Base-by-base conservation (phyloP, 2,797 vertebrate genomes). In the Ibycter americanus region DNA sequence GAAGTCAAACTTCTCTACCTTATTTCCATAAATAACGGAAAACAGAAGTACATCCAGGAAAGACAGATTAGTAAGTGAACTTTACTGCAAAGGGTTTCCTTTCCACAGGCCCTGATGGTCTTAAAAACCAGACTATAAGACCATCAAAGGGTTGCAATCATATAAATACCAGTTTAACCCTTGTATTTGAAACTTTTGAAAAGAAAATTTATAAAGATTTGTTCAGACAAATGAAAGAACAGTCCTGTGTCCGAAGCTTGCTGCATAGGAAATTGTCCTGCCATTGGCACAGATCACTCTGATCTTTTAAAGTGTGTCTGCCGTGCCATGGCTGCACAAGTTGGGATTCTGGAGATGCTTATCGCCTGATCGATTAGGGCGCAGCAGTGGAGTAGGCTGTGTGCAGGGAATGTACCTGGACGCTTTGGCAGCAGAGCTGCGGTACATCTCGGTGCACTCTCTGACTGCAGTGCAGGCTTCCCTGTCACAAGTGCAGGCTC, bases 251-350 rank as follows among this genome's bases (percentile, higher is more conserved):
- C 83, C 62, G 46, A 40, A 87, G 44, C 34, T 11, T 16, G 7
- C 29, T 54, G n/a, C 0, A 0, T 0, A 31, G 65, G 38, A n/a
- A 58, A 4, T 17, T 0, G 0, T 31, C 1, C 10, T 42, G 34
- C 56, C 0, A 0, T 15, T 22, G 82, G 40, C 1, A 0, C 2
- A 0, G 34, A 5, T 49, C 40, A 4, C 59, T 13, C 5, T 8
- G 46, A 22, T 23, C 2, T 5, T 51, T 21, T 8, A 10, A 67
- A 85, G 59, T 0, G 1, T 12, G 2, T n/a, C 85, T 80, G n/a
- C 68, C 2, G 2, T 80, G 78, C 87, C 52, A 4, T 14, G 70
- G 58, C 38, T 47, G 54, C 32, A 6, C 27, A 25, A 6, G 23
- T 34, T 3, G 2, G 20, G n/a, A 6, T 18, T 34, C 52, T 70